A percentile compares a stretch with the other conserved stretches of the same genome.
Evolutionary conservation across 2,888 invertebrate genomes (phyloP).

Genomic region (Salpingus planirostris): DNA sequence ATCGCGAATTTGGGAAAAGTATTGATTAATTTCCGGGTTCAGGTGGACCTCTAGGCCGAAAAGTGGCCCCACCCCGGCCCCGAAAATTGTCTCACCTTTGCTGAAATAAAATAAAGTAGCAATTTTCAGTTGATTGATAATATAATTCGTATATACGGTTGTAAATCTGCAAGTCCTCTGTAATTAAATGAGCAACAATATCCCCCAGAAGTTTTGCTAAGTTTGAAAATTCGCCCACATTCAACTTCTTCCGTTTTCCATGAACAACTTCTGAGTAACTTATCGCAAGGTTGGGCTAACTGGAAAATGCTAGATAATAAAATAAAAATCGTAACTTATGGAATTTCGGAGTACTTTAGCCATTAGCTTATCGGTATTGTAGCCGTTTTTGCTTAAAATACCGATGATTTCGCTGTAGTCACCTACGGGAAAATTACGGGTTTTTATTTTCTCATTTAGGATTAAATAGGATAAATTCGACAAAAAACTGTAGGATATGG

Average conservation of each 20-base stretch:
- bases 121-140: too few relatives aligned
- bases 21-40: slow-evolving; percentile 7
- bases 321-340: not conserved
- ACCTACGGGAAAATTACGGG: too few relatives aligned
- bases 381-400: slow-evolving; percentile 7
- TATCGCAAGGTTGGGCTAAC: slow-evolving; percentile 10
- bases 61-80: slow-evolving; percentile 7
- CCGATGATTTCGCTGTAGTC: too few relatives aligned
- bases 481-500: slow-evolving; percentile 8
- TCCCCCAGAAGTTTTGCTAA: slow-evolving; percentile 8
- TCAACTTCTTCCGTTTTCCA: slow-evolving; percentile 8
- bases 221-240: slow-evolving; percentile 7
- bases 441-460: too few relatives aligned
- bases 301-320: slow-evolving; percentile 1
- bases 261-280: slow-evolving; percentile 6
- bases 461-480: slow-evolving; percentile 9
- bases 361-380: slow-evolving; percentile 12
- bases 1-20: slow-evolving; percentile 5
- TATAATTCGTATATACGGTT: too few relatives aligned
- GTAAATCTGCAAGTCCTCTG: slow-evolving; percentile 1
- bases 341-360: slow-evolving; percentile 1
- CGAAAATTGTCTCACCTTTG: slow-evolving; percentile 7
- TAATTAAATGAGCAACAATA: slow-evolving; percentile 15
- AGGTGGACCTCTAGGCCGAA: slow-evolving; percentile 8
- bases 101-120: too few relatives aligned